Base-by-base conservation (phyloP, 2,113 vertebrate genomes). In the Fulica atra region DNA sequence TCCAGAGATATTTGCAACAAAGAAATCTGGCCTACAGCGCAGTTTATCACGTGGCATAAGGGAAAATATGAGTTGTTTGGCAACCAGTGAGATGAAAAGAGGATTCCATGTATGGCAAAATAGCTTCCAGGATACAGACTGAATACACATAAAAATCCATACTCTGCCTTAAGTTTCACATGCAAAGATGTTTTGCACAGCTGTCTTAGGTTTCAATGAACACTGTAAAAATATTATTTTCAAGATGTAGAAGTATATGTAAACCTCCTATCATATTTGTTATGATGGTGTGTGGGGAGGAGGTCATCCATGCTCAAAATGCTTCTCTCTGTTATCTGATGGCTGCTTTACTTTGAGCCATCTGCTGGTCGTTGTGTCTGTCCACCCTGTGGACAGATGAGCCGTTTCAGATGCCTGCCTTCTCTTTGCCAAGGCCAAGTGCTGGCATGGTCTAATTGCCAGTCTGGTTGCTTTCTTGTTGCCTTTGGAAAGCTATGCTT, bases 401-500 rank as follows among this genome's bases (percentile, higher is more conserved):
- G 38, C 56, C 44, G 11, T 90, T 94, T 95, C 90, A 95, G 57
- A 64, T 90, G 80, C 61, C 46, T 46, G 50, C 31, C 61, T 90
- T 80, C 74, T 93, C 83, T 94, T 90, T 53, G 18, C 92, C 77
- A 90, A 93, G 83, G 60, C 80, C 50, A 92, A 95, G 89, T 23
- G 9, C 86, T 96, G 97, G 96, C 97, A 96, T 71, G 61, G 95
- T 96, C 92, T 93, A 78, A 74, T 97, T 98, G 97, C 96, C 95
- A 92, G 81, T 93, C 94, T 97, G 95, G 95, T 98, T 97, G 97
- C 93, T 95, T 98, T 95, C 95, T 97, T 98, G 96, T 98, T 98
- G 97, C 93, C 92, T 97, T 98, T 98, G 98, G 98, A 98, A 97
- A 76, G 68, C 96, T 97, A 91, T 88, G 91, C 97, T 97, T 94